These are phyloP conservation scores for Xenentodon cancila DNA, from an alignment of 2,797 vertebrate species.

Conservation along the genomic window DNA sequence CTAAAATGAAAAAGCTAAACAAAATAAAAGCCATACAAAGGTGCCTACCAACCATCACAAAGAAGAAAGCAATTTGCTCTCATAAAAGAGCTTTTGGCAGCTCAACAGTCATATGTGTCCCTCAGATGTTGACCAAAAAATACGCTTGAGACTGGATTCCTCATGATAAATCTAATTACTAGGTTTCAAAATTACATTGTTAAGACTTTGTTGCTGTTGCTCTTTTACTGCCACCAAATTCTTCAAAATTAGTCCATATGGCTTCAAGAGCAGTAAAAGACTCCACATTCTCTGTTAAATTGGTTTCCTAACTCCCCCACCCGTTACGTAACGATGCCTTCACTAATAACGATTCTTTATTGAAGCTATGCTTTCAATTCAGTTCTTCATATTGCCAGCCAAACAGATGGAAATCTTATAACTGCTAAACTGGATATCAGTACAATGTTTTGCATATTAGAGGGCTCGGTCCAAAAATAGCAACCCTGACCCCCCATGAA, in stretches of 20 bases:
- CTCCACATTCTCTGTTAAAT: neutral
- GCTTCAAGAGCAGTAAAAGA: neutral
- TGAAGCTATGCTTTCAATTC: neutral
- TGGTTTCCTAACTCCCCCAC: neutral
- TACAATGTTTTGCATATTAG: neutral
- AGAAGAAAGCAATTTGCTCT: neutral
- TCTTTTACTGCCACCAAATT: neutral
- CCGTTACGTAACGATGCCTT: neutral
- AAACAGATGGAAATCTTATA: constrained; percentile 8
- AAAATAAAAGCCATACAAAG: neutral
- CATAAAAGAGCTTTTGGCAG: neutral
- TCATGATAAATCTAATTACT: constrained; percentile 5
- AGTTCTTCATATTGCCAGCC: neutral
- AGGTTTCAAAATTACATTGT: neutral
- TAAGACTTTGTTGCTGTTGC: neutral
- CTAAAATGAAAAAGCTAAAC: neutral
- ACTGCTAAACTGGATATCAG: neutral
- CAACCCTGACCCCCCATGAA: neutral
- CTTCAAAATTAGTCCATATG: neutral
- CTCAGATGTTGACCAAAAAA: neutral
- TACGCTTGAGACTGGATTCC: neutral
- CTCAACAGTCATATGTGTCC: neutral
- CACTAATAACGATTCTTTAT: neutral
- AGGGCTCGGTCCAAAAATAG: constrained; percentile 31
- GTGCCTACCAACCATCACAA: neutral